These are phyloP conservation scores for Electrophaes corylata DNA, from an alignment of 2,888 invertebrate genomes.

Conservation along the genomic window DNA sequence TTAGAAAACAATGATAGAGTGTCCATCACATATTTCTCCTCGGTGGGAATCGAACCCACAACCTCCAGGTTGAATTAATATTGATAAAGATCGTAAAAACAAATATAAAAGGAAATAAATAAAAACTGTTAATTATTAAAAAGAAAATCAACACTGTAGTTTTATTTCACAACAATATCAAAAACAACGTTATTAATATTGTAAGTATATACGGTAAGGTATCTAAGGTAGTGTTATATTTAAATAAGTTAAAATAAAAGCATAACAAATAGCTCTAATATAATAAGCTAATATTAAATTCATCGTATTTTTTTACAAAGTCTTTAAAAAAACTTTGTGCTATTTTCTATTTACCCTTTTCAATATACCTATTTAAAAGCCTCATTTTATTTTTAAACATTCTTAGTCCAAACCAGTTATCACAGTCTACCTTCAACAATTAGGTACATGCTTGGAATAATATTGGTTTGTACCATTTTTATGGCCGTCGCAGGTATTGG, in stretches of 20 bases:
- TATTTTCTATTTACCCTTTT: constrained; percentile 3
- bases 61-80: no score
- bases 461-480: neutral
- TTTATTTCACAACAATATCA: neutral
- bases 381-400: neutral
- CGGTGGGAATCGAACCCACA: no score
- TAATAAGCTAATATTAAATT: neutral
- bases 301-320: neutral
- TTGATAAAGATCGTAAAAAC: no score
- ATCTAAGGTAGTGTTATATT: no score
- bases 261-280: neutral
- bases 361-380: neutral
- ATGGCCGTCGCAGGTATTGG: constrained; percentile 47
- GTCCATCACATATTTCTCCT: no score
- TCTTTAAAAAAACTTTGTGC: neutral
- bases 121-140: neutral
- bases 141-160: neutral
- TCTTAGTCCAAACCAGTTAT: neutral
- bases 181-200: neutral
- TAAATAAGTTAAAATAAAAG: constrained; percentile 8
- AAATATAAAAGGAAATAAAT: neutral
- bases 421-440: neutral
- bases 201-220: no score
- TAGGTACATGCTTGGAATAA: neutral
- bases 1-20: no score